These are phyloP conservation scores for Chironex yamaguchii DNA, from an alignment of 30 jellyfish, hydroid and myxozoan genomes.

Conservation along the genomic window DNA sequence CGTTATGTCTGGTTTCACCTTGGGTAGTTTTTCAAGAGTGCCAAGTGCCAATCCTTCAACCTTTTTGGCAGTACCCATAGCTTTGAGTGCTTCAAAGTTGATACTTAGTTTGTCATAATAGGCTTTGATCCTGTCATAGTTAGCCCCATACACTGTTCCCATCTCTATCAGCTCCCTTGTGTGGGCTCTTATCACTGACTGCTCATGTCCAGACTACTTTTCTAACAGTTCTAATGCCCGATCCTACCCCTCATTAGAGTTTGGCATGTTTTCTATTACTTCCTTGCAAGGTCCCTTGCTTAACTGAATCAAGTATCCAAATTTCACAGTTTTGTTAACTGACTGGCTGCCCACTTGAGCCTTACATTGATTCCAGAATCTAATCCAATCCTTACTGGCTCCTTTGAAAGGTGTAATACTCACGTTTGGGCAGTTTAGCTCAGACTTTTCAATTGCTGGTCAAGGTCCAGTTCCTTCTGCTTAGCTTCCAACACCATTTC, in stretches of 20 bases:
- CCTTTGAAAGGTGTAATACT: too few relatives aligned
- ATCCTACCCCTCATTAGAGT: background rate
- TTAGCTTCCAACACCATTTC: too few relatives aligned
- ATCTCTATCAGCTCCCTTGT: background rate
- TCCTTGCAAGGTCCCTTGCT: background rate
- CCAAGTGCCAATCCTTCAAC: constrained; percentile 20
- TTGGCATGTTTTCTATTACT: constrained; percentile 1
- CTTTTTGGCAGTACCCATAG: background rate
- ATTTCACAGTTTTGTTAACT: background rate
- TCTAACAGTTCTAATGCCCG: background rate
- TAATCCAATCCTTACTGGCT: too few relatives aligned
- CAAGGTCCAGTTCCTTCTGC: too few relatives aligned
- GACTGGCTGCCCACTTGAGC: constrained; percentile 5
- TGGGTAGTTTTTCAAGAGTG: constrained; percentile 48
- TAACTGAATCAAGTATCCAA: background rate
- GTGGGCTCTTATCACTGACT: background rate
- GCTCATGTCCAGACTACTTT: background rate
- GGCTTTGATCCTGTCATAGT: background rate
- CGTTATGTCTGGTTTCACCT: constrained; percentile 42
- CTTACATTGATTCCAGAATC: too few relatives aligned
- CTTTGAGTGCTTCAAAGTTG: constrained; percentile 7
- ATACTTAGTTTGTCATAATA: background rate
- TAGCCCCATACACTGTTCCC: background rate
- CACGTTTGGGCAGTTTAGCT: too few relatives aligned
- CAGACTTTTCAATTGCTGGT: too few relatives aligned